These are phyloP conservation scores for Drosophila jambulina DNA, from an alignment of 1,140 invertebrate species.

Conservation along the genomic window DNA sequence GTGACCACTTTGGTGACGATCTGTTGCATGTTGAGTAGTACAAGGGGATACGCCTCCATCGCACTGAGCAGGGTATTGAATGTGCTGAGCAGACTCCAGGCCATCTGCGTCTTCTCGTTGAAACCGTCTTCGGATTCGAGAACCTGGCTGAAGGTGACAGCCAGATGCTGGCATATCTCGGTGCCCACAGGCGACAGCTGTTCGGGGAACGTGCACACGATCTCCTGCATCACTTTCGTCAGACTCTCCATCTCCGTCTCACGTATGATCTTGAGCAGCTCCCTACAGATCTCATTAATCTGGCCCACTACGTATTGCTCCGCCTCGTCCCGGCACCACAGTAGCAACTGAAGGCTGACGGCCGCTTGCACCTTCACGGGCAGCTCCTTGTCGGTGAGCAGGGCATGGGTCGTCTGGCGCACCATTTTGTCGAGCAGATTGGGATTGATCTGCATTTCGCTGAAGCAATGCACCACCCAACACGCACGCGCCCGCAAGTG, in stretches of 20 bases:
- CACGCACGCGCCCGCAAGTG: constrained; percentile 97
- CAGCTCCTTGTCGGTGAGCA: constrained; percentile 95
- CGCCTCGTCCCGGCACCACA: constrained; percentile 93
- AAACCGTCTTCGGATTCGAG: constrained; percentile 94
- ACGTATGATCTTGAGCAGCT: constrained; percentile 95
- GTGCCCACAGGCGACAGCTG: constrained; percentile 97
- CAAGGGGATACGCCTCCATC: constrained; percentile 96
- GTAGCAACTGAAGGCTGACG: constrained; percentile 95
- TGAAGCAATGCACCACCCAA: constrained; percentile 97
- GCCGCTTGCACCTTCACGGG: constrained; percentile 99
- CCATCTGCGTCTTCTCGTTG: constrained; percentile 98
- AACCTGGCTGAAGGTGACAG: constrained; percentile 93
- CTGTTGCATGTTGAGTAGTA: constrained; percentile 95
- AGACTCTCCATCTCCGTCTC: constrained; percentile 99
- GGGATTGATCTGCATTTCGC: constrained; percentile 95
- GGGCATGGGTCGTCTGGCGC: constrained; percentile 90
- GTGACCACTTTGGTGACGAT: constrained; percentile 96
- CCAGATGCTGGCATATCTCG: constrained; percentile 97
- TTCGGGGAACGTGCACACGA: constrained; percentile 96
- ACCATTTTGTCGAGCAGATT: constrained; percentile 93
- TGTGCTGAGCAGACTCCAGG: constrained; percentile 98
- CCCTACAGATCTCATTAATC: constrained; percentile 92
- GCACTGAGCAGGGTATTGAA: constrained; percentile 97
- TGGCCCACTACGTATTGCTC: constrained; percentile 94
- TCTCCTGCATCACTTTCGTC: constrained; percentile 97